Percentiles rank a stretch among this genome's conserved stretches.
Evolutionary conservation across 1,140 invertebrate genomes (phyloP).

Genomic region (Procambarus virginalis): DNA sequence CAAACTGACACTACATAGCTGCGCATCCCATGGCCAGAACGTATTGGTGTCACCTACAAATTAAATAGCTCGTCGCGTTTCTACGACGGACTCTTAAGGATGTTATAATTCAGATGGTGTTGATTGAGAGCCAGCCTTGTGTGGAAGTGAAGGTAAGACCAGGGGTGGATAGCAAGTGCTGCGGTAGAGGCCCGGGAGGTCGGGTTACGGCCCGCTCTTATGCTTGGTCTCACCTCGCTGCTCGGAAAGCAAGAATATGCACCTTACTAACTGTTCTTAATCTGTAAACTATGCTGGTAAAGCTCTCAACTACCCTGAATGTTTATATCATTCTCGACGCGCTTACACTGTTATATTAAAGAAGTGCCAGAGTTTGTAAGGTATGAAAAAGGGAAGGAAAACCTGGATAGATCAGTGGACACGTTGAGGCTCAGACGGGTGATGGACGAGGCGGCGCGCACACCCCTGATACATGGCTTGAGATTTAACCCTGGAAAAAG

Average conservation of each 20-base stretch:
- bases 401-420: too few species aligned
- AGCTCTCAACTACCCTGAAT: neutral
- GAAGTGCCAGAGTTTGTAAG: too few species aligned
- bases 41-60: neutral
- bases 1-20: neutral
- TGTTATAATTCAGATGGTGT: neutral
- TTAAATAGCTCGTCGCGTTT: neutral
- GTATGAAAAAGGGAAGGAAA: too few species aligned
- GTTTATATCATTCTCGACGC: too few species aligned
- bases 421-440: too few species aligned
- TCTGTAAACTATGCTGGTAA: neutral
- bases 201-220: slow-evolving; percentile 23
- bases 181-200: neutral
- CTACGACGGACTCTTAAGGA: neutral
- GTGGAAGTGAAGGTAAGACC: neutral
- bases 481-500: too few species aligned
- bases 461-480: too few species aligned
- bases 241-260: neutral
- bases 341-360: too few species aligned
- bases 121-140: neutral
- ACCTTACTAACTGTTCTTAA: neutral
- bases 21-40: too few species aligned
- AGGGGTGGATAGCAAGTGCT: neutral
- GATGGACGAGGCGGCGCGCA: too few species aligned
- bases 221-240: slow-evolving; percentile 23